phyloP scores from a whole-genome alignment of 2,113 vertebrate genomes.

The Erpornis zantholeuca region DNA sequence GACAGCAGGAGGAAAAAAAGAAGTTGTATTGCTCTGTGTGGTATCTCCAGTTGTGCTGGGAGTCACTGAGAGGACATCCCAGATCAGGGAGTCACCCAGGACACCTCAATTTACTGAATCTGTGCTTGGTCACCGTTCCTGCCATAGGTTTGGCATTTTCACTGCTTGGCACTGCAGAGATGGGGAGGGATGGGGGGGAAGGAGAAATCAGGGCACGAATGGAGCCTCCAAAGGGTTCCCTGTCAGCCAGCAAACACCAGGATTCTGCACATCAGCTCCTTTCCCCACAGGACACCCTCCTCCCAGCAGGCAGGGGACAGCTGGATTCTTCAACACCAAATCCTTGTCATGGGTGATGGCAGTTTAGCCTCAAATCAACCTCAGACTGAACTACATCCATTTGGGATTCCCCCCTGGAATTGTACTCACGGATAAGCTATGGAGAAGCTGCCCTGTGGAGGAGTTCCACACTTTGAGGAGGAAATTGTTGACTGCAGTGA shows the following conservation, averaged over 20 bases:
- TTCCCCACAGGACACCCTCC: background rate
- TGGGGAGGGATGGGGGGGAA: background rate
- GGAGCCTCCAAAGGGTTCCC: background rate
- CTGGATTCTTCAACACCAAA: background rate
- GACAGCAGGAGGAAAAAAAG: background rate
- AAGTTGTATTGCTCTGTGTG: background rate
- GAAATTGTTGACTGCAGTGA: conserved; percentile 96
- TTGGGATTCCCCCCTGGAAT: background rate
- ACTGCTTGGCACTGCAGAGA: background rate
- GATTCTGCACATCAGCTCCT: background rate
- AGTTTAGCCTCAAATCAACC: background rate
- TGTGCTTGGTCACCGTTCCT: background rate
- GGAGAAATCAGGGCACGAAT: background rate
- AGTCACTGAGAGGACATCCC: background rate
- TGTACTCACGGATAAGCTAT: conserved; percentile 88
- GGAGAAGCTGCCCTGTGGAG: conserved; percentile 87
- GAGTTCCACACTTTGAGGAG: conserved; percentile 97
- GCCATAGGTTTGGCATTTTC: background rate
- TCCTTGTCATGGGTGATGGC: background rate
- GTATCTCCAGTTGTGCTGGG: background rate
- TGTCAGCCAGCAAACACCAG: background rate
- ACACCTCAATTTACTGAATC: background rate
- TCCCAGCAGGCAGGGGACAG: background rate
- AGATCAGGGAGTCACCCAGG: background rate
- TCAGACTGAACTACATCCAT: background rate